Evolutionary conservation across 2,797 vertebrate genomes (phyloP), one percentile per base, ranked within the genome.

Genomic region (Vultur gryphus): DNA sequence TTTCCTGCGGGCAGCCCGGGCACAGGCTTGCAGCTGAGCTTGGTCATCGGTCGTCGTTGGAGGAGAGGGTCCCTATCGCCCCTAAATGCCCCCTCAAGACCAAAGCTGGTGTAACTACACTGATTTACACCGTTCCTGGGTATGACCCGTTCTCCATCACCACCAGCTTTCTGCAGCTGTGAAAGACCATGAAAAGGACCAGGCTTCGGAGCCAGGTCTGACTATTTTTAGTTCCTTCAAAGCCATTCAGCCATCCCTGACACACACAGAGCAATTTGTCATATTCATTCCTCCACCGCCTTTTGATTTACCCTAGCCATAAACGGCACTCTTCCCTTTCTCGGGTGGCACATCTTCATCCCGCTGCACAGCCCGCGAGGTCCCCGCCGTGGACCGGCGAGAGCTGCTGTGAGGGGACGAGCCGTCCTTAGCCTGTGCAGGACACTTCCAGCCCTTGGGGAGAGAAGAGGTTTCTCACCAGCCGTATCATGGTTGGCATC

Each of bases 41-140:
- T 4, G 39, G 52, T 7, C 58, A 25, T 11, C 3, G 3, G 11
- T 16, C 8, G 1, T 11, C 3, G 3, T 1, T 7, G 33, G 31
- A 46, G 31, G 10, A 73, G 28, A 21, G 48, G 33, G 11, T 51
- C 46, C n/a, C 31, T 4, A 5, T 9, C 3, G 4, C 39, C 51
- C 39, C 39, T 17, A 26, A 64, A 48, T 1, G 2, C 18, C 39
- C 24, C 24, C 8, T 13, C 24, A 26, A 25, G 31, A 61, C n/a
- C 58, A 20, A 29, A 31, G 28, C 48, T 41, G 46, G 33, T 33
- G 65, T 6, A 26, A 18, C 35, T 2, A 14, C 19, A 3, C 54
- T 3, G 19, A 31, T 48, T 37, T 12, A 66, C 43, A 25, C 43
- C 28, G 16, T 19, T 24, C 31, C 39, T 25, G 16, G 16, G 19